Percentiles rank a stretch among this genome's conserved stretches.
Conservation (phyloP, 2,888 invertebrate genomes). For the Linnaemya vulpina region DNA sequence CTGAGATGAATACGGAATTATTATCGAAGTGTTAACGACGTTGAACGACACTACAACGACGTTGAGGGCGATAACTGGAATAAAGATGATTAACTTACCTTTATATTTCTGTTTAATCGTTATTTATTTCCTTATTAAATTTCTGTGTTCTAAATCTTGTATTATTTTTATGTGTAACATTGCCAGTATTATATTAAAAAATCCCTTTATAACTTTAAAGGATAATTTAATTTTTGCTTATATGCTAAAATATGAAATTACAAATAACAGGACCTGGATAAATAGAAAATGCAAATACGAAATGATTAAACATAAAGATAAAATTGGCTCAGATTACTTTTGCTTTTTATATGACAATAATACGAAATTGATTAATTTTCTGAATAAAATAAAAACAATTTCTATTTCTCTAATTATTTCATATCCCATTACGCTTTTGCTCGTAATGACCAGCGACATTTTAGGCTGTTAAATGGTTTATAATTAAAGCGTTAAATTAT, state of each 20-base stretch:
- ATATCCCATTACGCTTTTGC: neutral
- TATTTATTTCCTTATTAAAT: no score
- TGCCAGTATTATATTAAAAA: neutral
- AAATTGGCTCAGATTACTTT: neutral
- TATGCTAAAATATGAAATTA: constrained; percentile 13
- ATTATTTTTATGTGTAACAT: neutral
- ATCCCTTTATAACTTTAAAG: constrained; percentile 8
- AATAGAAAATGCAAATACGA: constrained; percentile 27
- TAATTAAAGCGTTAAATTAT: constrained; percentile 61
- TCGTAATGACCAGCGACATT: constrained; percentile 35
- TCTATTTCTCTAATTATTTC: neutral
- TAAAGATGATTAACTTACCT: no score
- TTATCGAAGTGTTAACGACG: no score
- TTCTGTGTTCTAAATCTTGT: no score
- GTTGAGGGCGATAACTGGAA: no score
- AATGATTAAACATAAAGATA: constrained; percentile 37
- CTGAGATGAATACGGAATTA: no score
- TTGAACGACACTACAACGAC: no score
- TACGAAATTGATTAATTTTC: constrained; percentile 43
- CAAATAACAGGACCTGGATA: neutral
- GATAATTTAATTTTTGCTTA: neutral
- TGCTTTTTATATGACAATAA: constrained; percentile 1
- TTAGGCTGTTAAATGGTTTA: constrained; percentile 63
- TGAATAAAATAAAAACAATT: constrained; percentile 22
- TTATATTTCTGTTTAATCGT: no score